A percentile compares a stretch with the other conserved stretches of the same genome.
Evolutionary conservation across 1,140 invertebrate species (phyloP).

Genomic region (Probaryconus sp.): DNA sequence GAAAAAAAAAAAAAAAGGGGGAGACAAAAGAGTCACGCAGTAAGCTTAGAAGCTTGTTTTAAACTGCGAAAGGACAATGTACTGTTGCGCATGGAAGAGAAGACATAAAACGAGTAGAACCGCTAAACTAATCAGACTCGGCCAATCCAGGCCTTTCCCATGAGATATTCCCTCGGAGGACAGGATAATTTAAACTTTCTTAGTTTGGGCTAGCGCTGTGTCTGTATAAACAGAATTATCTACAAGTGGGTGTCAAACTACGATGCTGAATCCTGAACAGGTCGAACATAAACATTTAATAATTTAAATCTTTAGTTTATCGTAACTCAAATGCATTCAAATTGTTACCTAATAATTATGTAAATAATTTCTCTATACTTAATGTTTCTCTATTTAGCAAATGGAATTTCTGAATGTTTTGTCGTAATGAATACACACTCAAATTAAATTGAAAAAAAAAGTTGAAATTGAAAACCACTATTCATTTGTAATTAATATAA

Average conservation of each 20-base stretch:
- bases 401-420: no score
- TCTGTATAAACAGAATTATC: slow-evolving; percentile 55
- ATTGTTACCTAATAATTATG: no score
- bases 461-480: no score
- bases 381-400: no score
- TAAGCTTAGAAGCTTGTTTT: slow-evolving; percentile 63
- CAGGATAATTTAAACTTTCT: slow-evolving; percentile 76
- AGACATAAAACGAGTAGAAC: slow-evolving; percentile 66
- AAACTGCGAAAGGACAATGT: slow-evolving; percentile 59
- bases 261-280: slow-evolving; percentile 40
- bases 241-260: slow-evolving; percentile 60
- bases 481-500: no score
- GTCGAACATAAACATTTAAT: slow-evolving; percentile 49
- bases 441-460: no score
- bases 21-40: slow-evolving; percentile 14
- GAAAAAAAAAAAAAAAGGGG: slow-evolving; percentile 12
- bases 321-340: no score
- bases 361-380: no score
- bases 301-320: background rate
- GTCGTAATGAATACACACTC: no score
- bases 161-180: slow-evolving; percentile 66
- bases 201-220: slow-evolving; percentile 40
- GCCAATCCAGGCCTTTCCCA: slow-evolving; percentile 69
- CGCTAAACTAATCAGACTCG: slow-evolving; percentile 76
- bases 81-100: slow-evolving; percentile 33